Evolutionary conservation across 2,113 vertebrate species (phyloP).

Genomic region (Paedocypris sp.): DNA sequence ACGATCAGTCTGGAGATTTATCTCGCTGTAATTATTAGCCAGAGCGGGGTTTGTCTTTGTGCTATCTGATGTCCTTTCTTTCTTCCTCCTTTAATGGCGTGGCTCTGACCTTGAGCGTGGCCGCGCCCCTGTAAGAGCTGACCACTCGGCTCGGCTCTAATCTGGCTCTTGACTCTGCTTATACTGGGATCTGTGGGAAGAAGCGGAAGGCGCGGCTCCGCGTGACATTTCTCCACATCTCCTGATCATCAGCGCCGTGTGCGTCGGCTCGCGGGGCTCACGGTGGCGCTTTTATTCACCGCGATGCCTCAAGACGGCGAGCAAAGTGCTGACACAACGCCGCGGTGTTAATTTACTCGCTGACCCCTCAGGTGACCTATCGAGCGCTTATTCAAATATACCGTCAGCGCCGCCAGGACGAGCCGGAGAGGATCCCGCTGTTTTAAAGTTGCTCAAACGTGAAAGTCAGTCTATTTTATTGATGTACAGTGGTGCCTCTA

Average conservation of each 20-base stretch:
- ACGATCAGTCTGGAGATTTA: not conserved
- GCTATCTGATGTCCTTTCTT: constrained; percentile 19
- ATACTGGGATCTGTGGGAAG: constrained; percentile 5
- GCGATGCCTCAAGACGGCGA: constrained; percentile 22
- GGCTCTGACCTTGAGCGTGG: constrained; percentile 2
- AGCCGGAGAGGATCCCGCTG: no score
- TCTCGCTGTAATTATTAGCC: constrained; percentile 8
- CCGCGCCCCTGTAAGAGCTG: constrained; percentile 1
- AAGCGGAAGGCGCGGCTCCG: constrained; percentile 8
- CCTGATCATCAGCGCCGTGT: no score
- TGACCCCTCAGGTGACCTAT: constrained; percentile 19
- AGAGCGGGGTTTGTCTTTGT: not conserved
- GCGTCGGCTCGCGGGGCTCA: no score
- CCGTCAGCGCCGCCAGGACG: no score
- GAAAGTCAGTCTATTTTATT: no score
- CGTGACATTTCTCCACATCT: constrained; percentile 24
- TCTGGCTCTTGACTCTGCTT: not conserved
- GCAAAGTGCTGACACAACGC: constrained; percentile 32
- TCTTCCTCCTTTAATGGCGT: constrained; percentile 10
- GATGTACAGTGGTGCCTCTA: no score
- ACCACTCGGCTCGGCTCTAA: not conserved
- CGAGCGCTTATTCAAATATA: constrained; percentile 4
- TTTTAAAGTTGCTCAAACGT: not conserved
- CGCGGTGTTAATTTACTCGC: constrained; percentile 32
- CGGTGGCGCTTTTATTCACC: constrained; percentile 36